A percentile compares a stretch with the other conserved stretches of the same genome.
phyloP scores from a whole-genome alignment of 2,113 vertebrate genomes.

The Dolichallabes microphthalmus region DNA sequence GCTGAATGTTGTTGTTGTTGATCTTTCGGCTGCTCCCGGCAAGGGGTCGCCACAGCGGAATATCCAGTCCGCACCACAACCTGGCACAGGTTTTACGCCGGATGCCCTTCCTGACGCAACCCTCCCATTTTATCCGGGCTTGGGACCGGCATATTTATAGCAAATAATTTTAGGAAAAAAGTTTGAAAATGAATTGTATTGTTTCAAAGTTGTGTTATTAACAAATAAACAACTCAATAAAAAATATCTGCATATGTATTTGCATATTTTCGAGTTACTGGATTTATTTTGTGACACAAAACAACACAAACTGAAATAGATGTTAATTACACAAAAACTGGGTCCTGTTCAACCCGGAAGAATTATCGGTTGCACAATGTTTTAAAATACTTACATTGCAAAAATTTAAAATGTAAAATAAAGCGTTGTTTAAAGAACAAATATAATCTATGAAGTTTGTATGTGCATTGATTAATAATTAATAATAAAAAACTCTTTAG shows the following conservation, averaged over 20 bases:
- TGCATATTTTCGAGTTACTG: background rate
- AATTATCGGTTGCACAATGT: conserved; percentile 7
- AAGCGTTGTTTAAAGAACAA: background rate
- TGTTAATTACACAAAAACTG: background rate
- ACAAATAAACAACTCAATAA: background rate
- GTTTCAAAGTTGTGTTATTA: background rate
- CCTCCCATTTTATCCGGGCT: no score
- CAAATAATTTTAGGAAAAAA: background rate
- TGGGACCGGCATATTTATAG: no score
- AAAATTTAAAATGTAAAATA: background rate
- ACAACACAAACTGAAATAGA: background rate
- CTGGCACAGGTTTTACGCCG: no score
- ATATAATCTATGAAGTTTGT: background rate
- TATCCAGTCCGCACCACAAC: no score
- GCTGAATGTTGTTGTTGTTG: no score
- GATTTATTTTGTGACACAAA: background rate
- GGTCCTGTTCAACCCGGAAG: background rate
- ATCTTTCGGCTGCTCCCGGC: no score
- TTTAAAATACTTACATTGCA: background rate
- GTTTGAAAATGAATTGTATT: background rate
- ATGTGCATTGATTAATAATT: background rate
- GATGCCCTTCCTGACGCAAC: no score
- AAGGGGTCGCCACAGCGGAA: no score
- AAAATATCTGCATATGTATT: background rate
- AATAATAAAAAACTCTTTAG: no score